phyloP scores from a whole-genome alignment of 2,113 vertebrate genomes.

The Dermatemys mawii region DNA sequence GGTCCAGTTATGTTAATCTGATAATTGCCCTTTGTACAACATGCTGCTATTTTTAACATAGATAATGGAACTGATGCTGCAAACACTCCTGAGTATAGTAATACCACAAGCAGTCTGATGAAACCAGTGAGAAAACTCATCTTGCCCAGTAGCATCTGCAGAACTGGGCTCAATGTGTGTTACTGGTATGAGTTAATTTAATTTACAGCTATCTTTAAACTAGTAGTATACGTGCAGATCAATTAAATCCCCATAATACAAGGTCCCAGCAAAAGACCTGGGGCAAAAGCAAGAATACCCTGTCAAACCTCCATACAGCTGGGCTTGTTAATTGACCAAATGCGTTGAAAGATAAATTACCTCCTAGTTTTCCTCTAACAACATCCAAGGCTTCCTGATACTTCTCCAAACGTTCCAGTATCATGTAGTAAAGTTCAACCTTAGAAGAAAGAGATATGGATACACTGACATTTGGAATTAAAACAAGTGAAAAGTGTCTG shows the following conservation, averaged over 20 bases:
- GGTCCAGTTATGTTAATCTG: background rate
- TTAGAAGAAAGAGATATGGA: constrained; percentile 35
- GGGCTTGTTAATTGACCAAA: background rate
- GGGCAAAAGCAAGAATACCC: background rate
- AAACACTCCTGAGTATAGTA: background rate
- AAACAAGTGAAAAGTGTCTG: background rate
- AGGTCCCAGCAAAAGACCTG: background rate
- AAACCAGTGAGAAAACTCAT: background rate
- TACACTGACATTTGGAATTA: background rate
- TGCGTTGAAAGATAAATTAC: constrained; percentile 70
- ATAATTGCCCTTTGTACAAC: background rate
- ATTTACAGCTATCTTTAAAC: background rate
- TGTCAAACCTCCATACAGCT: background rate
- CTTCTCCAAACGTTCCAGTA: constrained; percentile 95
- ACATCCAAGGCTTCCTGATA: constrained; percentile 95
- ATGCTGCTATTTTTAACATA: background rate
- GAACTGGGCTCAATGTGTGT: background rate
- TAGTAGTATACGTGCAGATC: background rate
- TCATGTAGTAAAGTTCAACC: constrained; percentile 99
- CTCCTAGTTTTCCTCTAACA: constrained; percentile 93
- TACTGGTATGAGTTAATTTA: background rate
- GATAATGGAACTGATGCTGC: background rate
- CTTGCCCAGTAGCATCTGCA: background rate
- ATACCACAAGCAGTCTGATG: background rate
- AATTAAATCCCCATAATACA: background rate